Percentiles rank a stretch among this genome's conserved stretches.
phyloP scores from a whole-genome alignment of 2,888 invertebrate species.

The Spicauda simplicius region DNA sequence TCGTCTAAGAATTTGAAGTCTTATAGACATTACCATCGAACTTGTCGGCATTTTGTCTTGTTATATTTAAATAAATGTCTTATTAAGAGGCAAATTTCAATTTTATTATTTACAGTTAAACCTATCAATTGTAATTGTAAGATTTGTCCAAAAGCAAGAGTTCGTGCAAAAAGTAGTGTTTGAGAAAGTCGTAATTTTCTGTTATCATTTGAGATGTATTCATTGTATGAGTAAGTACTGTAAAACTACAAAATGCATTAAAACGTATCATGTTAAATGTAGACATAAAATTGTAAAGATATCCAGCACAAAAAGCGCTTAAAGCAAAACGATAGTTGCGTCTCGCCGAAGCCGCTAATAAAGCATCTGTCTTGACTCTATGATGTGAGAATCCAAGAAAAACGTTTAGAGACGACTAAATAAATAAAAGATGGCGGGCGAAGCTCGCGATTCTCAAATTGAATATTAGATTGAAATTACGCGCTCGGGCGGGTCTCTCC shows the following conservation, averaged over 20 bases:
- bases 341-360: slow-evolving; percentile 43
- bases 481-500: slow-evolving; percentile 77
- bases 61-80: no score
- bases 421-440: slow-evolving; percentile 75
- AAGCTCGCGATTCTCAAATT: slow-evolving; percentile 77
- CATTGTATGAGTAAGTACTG: background rate
- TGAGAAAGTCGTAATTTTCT: no score
- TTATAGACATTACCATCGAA: no score
- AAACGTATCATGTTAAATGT: background rate
- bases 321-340: slow-evolving; percentile 23
- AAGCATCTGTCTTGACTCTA: slow-evolving; percentile 50
- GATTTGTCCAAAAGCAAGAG: no score
- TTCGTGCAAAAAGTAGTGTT: no score
- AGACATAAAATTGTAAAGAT: slow-evolving; percentile 1
- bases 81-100: no score
- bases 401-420: slow-evolving; percentile 65
- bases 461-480: slow-evolving; percentile 85
- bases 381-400: slow-evolving; percentile 63
- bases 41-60: no score
- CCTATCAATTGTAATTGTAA: no score
- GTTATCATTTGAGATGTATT: no score
- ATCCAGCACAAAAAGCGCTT: slow-evolving; percentile 6
- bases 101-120: no score
- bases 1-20: no score
- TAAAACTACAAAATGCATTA: background rate